A percentile compares a stretch with the other conserved stretches of the same genome.
These are phyloP conservation scores for Calyptommatus sinebrachiatus DNA, from an alignment of 2,113 vertebrate genomes.

Conservation along the genomic window DNA sequence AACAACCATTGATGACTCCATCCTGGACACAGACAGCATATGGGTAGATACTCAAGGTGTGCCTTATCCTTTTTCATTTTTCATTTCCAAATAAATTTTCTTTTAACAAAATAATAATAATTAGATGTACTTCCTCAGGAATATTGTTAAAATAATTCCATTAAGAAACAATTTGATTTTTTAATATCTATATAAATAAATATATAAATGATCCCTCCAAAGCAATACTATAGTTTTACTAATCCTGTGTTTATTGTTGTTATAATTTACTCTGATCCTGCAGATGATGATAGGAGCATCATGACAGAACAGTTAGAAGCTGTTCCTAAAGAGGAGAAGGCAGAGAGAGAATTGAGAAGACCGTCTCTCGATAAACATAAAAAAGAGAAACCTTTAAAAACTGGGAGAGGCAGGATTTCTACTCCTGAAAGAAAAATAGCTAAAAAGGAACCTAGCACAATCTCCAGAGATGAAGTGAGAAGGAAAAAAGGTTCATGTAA, in stretches of 20 bases:
- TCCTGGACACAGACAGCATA: conserved; percentile 94
- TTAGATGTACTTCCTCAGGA: conserved; percentile 47
- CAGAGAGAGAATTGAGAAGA: conserved; percentile 79
- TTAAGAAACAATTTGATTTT: conserved; percentile 32
- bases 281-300: conserved; percentile 97
- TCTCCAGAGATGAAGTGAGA: conserved; percentile 94
- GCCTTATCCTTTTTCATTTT: conserved; percentile 68
- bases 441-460: conserved; percentile 89
- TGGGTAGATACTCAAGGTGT: conserved; percentile 98
- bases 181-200: conserved; percentile 34
- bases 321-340: conserved; percentile 83
- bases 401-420: conserved; percentile 87
- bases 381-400: conserved; percentile 87
- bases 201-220: conserved; percentile 24
- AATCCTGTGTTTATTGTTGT: conserved; percentile 71
- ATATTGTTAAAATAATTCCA: conserved; percentile 48
- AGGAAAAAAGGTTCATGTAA: conserved; percentile 97
- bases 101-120: conserved; percentile 31
- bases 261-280: conserved; percentile 75
- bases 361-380: conserved; percentile 83
- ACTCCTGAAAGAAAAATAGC: conserved; percentile 93
- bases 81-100: conserved; percentile 52
- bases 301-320: conserved; percentile 91
- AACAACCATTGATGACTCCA: conserved; percentile 96
- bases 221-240: conserved; percentile 57